Evolutionary conservation across 1,140 invertebrate genomes (phyloP), one percentile per base, ranked within the genome.

Genomic region (Oedothorax gibbosus): DNA sequence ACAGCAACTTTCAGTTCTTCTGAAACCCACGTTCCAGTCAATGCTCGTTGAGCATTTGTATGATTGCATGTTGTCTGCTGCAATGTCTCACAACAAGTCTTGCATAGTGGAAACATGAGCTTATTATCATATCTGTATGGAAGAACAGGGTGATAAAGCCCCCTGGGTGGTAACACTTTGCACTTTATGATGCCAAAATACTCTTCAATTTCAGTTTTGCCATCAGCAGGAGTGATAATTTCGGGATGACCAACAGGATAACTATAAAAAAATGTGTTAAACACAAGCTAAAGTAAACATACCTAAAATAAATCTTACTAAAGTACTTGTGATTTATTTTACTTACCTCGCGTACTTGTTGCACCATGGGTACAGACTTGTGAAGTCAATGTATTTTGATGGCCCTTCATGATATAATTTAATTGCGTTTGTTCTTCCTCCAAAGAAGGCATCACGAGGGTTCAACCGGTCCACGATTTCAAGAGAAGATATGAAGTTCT

Each of bases 11-110:
- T 51, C 8, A 91, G 10, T 88, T 91, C 90, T 21, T 89, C 87
- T 9, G 87, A 86, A 0, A 89, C 88, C 88, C 89, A 91, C 4
- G 89, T 90, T 64, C 90, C 90, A 0, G 62, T 87, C 11, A 91
- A 85, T 0, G 78, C 35, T 54, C 89, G 81, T 79, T 91, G 87
- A 10, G 87, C 85, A 49, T 87, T 85, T 9, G 54, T 85, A 86
- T 91, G 90, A n/a, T 20, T 3, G 68, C 87, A 89, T 18, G 81
- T 14, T 5, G 15, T 20, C 50, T 85, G 14, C 1, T 66, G 11
- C 7, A 60, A 57, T 21, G 69, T 35, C 2, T 86, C 71, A 15
- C 54, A 85, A 82, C 87, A 88, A 15, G n/a, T 84, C 20, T 21
- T 21, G 65, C 88, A 88, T n/a, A n/a, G 60, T 20, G 88, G 69